Percentiles rank a stretch among this genome's conserved stretches.
These are phyloP conservation scores for Dinomys branickii DNA, from an alignment of 2,113 vertebrate species.

Conservation along the genomic window DNA sequence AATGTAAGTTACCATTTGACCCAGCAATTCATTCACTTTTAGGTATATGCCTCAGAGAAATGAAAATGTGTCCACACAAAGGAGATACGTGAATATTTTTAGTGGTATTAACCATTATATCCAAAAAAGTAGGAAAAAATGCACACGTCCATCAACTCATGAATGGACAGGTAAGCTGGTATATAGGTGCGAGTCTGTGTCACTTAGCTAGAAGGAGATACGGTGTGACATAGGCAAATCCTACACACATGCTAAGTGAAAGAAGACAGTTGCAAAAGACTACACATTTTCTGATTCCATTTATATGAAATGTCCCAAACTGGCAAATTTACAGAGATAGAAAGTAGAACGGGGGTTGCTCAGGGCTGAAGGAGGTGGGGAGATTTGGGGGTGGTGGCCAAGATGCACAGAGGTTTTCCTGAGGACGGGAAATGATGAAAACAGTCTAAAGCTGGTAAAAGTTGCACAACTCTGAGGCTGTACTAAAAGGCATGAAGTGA, in stretches of 20 bases:
- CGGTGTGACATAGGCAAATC: background rate
- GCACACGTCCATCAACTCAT: background rate
- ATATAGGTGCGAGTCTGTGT: background rate
- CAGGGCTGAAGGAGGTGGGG: background rate
- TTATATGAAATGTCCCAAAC: background rate
- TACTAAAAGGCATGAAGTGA: background rate
- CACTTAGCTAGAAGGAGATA: background rate
- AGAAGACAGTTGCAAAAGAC: background rate
- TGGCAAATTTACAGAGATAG: background rate
- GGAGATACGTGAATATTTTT: background rate
- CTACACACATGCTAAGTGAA: background rate
- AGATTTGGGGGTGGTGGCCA: background rate
- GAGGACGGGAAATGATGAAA: background rate
- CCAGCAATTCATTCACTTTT: background rate
- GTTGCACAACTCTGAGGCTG: background rate
- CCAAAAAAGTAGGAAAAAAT: background rate
- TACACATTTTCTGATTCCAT: background rate
- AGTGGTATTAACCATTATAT: background rate
- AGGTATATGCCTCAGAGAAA: background rate
- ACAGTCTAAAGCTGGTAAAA: background rate
- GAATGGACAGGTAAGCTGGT: background rate
- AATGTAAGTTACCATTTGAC: background rate
- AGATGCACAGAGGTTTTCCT: background rate
- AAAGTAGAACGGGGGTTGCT: background rate
- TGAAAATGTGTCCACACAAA: slow-evolving; percentile 15